Evolutionary conservation across 2,113 vertebrate genomes (phyloP), one percentile per base, ranked within the genome.

Genomic region (Stigmatopora nigra): DNA sequence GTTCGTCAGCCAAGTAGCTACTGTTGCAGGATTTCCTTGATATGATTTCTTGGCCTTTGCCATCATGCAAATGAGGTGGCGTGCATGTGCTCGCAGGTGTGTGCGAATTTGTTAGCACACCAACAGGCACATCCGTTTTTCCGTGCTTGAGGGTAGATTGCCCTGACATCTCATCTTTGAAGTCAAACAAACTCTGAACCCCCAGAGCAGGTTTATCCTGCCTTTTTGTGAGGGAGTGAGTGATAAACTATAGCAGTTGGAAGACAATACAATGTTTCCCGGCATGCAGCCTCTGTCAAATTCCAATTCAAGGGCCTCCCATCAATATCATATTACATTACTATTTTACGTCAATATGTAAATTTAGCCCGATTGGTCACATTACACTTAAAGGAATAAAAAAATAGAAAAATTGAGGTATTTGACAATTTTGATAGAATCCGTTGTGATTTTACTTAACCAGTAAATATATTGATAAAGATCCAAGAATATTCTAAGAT

Each of bases 131-230:
- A 71, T 71, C 69, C 69, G 17, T 73, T 82, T 71, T 71, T 46
- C 69, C 51, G 49, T 41, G 77, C 82, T 79, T 65, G 17, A 72
- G 82, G 80, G 63, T 66, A 78, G 71, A 78, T 67, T 73, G 67
- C 78, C 61, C 65, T 83, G 80, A 77, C 80, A 81, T 83, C 72
- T 83, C 84, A 69, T 82, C 75, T 78, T 65, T 75, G 68, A 86
- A 86, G 77, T 86, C 75, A 87, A 86, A 87, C 81, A 87, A 83
- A 79, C 72, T 70, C 75, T 68, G 61, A 79, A 84, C 82, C 72
- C 74, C 81, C 68, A 38, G 70, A 86, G 81, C 84, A 80, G 83
- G 86, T 89, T 89, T 79, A 76, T 84, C 86, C 80, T 81, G 82
- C 71, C 80, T 70, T 74, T 19, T 10, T 3, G 19, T 53, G 19